Evolutionary conservation across 2,888 invertebrate genomes (phyloP).

Genomic region (Escarpia spicata): DNA sequence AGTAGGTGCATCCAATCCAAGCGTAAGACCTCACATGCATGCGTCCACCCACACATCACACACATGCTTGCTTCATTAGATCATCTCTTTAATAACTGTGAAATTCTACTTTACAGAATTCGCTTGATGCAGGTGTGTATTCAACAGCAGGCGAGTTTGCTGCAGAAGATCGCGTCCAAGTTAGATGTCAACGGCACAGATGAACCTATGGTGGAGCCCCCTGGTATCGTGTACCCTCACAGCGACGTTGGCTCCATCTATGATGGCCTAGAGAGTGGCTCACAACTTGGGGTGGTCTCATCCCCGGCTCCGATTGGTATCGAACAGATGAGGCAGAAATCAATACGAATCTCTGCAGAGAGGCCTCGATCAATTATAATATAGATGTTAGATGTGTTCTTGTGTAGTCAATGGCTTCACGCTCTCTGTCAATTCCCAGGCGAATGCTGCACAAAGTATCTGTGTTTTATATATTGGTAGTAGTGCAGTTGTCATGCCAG

Average conservation of each 20-base stretch:
- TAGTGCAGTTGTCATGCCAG: neutral
- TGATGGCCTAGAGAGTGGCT: slow-evolving; percentile 24
- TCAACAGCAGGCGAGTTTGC: slow-evolving; percentile 39
- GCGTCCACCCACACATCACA: neutral
- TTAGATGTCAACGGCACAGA: slow-evolving; percentile 31
- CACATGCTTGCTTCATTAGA: neutral
- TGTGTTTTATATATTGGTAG: neutral
- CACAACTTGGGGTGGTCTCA: neutral
- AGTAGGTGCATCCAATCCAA: neutral
- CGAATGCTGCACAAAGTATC: neutral
- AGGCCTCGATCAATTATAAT: slow-evolving; percentile 21
- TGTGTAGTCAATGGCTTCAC: neutral
- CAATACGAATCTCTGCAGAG: slow-evolving; percentile 13
- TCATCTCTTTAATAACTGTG: neutral
- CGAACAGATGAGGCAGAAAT: slow-evolving; percentile 13
- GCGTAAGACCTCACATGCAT: neutral
- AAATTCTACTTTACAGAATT: slow-evolving; percentile 31
- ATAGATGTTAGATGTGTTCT: neutral
- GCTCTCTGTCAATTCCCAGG: neutral
- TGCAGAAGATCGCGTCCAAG: slow-evolving; percentile 40
- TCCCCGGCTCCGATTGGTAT: neutral
- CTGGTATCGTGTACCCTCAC: slow-evolving; percentile 27
- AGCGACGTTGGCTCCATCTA: slow-evolving; percentile 27
- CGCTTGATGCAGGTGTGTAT: slow-evolving; percentile 32
- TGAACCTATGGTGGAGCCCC: neutral